Conservation (phyloP, 2,113 vertebrate species). For the Glaucidium brasilianum region DNA sequence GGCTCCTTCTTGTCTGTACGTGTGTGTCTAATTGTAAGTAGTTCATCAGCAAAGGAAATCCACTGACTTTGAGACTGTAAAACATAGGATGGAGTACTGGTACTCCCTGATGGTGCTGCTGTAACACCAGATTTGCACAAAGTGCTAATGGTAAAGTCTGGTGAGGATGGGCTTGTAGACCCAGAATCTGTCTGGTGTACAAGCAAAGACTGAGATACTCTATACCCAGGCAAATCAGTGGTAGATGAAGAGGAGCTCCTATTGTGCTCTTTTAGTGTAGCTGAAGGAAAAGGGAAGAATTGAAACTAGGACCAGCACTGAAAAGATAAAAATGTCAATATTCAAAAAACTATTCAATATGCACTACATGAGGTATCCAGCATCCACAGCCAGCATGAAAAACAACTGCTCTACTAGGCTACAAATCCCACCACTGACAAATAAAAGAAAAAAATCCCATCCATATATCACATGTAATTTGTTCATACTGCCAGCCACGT, state of each 20-base stretch:
- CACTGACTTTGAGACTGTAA: constrained; percentile 79
- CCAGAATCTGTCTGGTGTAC: constrained; percentile 67
- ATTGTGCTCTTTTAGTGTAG: constrained; percentile 62
- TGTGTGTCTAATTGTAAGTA: constrained; percentile 46
- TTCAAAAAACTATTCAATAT: neutral
- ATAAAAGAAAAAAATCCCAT: neutral
- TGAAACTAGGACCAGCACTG: constrained; percentile 45
- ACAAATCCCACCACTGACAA: neutral
- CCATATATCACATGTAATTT: neutral
- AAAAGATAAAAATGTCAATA: constrained; percentile 44
- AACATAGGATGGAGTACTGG: constrained; percentile 56
- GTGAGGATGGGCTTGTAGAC: constrained; percentile 73
- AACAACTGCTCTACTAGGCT: neutral
- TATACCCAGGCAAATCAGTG: constrained; percentile 71
- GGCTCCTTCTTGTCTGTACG: constrained; percentile 61
- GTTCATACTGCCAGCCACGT: neutral
- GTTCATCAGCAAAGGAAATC: constrained; percentile 80
- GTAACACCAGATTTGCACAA: constrained; percentile 33
- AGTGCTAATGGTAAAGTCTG: constrained; percentile 51
- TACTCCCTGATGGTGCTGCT: constrained; percentile 53
- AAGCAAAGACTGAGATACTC: constrained; percentile 72
- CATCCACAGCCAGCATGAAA: neutral
- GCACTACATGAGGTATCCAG: neutral
- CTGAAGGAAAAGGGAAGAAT: constrained; percentile 72
- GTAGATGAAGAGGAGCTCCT: constrained; percentile 68